Base-by-base conservation (phyloP, 2,888 invertebrate genomes). In the Chrysolina oricalcia region DNA sequence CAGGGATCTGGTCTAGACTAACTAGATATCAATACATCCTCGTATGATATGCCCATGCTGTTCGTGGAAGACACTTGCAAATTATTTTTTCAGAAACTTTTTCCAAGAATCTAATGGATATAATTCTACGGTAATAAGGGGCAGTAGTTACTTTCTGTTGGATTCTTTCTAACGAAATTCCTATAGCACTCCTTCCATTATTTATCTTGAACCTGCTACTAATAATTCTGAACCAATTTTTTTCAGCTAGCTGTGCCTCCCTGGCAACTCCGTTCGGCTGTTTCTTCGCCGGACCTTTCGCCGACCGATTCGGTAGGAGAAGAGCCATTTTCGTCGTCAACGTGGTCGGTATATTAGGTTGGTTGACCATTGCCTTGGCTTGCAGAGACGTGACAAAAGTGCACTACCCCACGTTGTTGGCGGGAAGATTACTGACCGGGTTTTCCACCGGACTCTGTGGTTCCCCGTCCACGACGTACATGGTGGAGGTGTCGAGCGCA, bases 261-360 rank as follows among this genome's bases (percentile, higher is more conserved):
- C 85, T 91, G 69, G 89, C 90, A 13, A 90, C 90, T 3, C 92
- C 92, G 0, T 76, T 92, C 10, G 92, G 92, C 15, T 91, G 91
- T 75, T 83, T 92, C 13, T 53, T 90, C 8, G 89, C 90, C 11
- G 91, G 91, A 35, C 88, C 89, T 10, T 86, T 91, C 69, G 86
- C 91, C 19, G 91, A 92, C 85, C 87, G 87, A 76, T 89, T 88
- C 76, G 92, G 92, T n/a, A 85, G 92, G 66, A 89, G 88, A 81
- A 82, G 86, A 15, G 89, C 90, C 40, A 86, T 92, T 41, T 81
- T 91, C 13, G 81, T 87, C 2, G 88, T 91, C 35, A 91, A 91
- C 76, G 74, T 89, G 0, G 87, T 90, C 13, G 90, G 90, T 0
- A 84, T 91, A 62, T 77, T 89, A 9, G 91, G 91, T 10, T 92